These are phyloP conservation scores for Drosophila virilis DNA, from an alignment of 1,140 invertebrate genomes.

Conservation along the genomic window DNA sequence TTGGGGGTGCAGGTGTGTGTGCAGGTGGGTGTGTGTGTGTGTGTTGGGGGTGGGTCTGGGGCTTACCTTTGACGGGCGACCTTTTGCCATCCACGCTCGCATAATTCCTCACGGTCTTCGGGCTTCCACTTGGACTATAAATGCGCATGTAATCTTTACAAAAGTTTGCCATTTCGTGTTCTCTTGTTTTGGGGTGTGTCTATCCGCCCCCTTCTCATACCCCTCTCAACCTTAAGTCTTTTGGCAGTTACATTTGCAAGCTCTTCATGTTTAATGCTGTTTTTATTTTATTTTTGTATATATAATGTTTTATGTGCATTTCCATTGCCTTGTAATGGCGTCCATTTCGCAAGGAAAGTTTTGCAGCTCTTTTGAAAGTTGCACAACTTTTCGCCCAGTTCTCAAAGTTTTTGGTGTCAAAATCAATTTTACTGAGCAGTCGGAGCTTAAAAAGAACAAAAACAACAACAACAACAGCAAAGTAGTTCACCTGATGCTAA, in stretches of 20 bases:
- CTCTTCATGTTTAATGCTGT: constrained; percentile 66
- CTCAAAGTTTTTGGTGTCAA: constrained; percentile 69
- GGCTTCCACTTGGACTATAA: constrained; percentile 43
- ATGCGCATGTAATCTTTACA: constrained; percentile 71
- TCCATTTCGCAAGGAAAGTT: constrained; percentile 17
- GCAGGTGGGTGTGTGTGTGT: neutral
- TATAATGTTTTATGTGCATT: constrained; percentile 53
- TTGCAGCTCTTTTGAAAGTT: constrained; percentile 22
- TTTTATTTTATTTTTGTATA: constrained; percentile 18
- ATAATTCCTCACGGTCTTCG: constrained; percentile 57
- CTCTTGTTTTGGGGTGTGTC: constrained; percentile 23
- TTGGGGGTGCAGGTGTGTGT: neutral
- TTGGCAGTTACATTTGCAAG: constrained; percentile 32
- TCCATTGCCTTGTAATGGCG: constrained; percentile 47
- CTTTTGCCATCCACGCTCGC: constrained; percentile 25
- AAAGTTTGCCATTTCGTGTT: constrained; percentile 50
- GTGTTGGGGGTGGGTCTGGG: too few relatives aligned
- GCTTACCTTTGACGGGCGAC: neutral
- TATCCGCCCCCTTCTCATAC: neutral
- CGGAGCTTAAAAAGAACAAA: constrained; percentile 28
- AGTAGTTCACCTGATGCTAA: constrained; percentile 56
- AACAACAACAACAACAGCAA: constrained; percentile 10
- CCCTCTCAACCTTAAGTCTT: neutral
- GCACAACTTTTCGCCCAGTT: constrained; percentile 42
- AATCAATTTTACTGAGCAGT: constrained; percentile 64